Conservation (phyloP, 2,888 invertebrate genomes). For the Meloe dianella region DNA sequence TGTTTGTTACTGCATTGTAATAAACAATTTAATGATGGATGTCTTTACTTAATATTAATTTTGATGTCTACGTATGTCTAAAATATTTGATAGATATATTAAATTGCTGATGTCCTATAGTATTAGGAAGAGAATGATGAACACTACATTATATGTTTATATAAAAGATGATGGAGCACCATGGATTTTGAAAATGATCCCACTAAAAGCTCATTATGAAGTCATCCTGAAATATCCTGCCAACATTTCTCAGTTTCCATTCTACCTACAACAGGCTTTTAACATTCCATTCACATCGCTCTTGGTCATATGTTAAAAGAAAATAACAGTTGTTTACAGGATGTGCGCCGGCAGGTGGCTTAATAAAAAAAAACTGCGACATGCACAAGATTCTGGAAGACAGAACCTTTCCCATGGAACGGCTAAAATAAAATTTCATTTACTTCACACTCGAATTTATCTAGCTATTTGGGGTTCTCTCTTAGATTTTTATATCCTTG, state of each 20-base stretch:
- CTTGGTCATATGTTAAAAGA: too few species aligned
- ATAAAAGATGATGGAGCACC: conserved; percentile 6
- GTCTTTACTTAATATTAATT: too few species aligned
- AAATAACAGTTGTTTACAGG: too few species aligned
- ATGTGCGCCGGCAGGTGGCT: too few species aligned
- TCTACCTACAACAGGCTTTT: neutral
- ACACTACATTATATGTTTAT: neutral
- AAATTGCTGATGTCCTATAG: neutral
- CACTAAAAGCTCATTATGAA: conserved; percentile 7
- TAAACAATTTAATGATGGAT: too few species aligned
- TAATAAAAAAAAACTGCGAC: too few species aligned
- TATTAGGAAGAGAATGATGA: neutral
- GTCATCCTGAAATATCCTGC: neutral
- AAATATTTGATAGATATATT: neutral
- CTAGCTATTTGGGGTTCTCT: too few species aligned
- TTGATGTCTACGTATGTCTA: neutral
- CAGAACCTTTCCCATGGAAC: too few species aligned
- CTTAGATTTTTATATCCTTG: too few species aligned
- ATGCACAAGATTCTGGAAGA: too few species aligned
- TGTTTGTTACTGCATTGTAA: neutral
- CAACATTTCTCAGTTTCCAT: neutral
- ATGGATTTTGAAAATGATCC: neutral
- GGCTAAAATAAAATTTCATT: too few species aligned
- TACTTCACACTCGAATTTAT: too few species aligned
- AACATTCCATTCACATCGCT: neutral